phyloP scores from a whole-genome alignment of 2,888 invertebrate species.

The Monopis laevigella region DNA sequence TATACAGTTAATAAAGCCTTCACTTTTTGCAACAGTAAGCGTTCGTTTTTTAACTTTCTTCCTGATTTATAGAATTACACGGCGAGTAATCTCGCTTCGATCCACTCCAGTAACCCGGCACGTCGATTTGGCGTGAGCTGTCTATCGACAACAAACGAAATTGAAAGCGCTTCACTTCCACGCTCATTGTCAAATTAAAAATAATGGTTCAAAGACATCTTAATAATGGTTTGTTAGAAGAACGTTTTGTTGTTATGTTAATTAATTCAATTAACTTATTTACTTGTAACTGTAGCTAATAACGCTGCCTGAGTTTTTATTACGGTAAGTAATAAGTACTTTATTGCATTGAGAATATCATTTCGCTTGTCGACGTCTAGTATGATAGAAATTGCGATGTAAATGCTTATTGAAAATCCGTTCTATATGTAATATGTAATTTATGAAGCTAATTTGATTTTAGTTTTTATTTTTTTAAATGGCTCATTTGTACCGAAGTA shows the following conservation, averaged over 20 bases:
- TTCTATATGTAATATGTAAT: too few relatives aligned
- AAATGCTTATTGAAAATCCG: too few relatives aligned
- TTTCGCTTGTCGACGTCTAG: too few relatives aligned
- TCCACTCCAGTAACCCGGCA: conserved; percentile 30
- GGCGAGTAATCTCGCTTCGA: conserved; percentile 37
- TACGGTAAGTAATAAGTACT: too few relatives aligned
- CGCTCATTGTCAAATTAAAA: conserved; percentile 9
- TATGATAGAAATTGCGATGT: too few relatives aligned
- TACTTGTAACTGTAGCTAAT: too few relatives aligned
- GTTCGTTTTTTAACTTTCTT: conserved; percentile 29
- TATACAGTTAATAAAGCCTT: conserved; percentile 7
- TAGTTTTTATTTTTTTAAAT: too few relatives aligned
- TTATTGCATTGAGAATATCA: too few relatives aligned
- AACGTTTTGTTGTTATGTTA: not conserved
- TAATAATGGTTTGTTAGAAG: conserved; percentile 1
- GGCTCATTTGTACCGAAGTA: too few relatives aligned
- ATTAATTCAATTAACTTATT: too few relatives aligned
- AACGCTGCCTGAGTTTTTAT: too few relatives aligned
- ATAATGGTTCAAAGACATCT: not conserved
- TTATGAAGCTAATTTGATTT: too few relatives aligned
- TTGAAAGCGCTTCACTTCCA: conserved; percentile 19
- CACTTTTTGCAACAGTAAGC: conserved; percentile 3
- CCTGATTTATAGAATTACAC: conserved; percentile 41
- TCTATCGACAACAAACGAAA: conserved; percentile 23
- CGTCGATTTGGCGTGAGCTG: conserved; percentile 30